Percentiles rank a stretch among this genome's conserved stretches.
phyloP scores from a whole-genome alignment of 2,888 invertebrate genomes.

The Suillia variegata region DNA sequence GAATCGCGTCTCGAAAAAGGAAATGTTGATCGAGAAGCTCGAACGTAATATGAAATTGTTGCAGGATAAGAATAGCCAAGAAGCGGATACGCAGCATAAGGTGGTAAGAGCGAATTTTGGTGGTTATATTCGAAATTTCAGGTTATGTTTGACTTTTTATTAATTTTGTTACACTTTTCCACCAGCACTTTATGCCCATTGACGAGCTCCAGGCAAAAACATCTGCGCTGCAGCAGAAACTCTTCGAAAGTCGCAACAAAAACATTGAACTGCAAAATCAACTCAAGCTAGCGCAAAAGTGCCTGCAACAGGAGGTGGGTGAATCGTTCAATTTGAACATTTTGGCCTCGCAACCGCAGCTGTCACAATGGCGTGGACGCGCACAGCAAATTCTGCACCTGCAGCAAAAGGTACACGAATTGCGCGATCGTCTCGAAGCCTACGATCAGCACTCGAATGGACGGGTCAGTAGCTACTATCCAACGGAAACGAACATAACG shows the following conservation, averaged over 20 bases:
- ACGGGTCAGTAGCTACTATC: conserved; percentile 21
- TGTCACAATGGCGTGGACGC: conserved; percentile 76
- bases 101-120: conserved; percentile 20
- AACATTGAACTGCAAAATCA: conserved; percentile 74
- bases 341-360: conserved; percentile 65
- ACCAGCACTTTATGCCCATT: not conserved
- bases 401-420: conserved; percentile 71
- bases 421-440: conserved; percentile 67
- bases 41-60: conserved; percentile 37
- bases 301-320: conserved; percentile 77
- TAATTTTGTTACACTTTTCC: not conserved
- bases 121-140: not conserved
- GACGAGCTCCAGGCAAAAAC: conserved; percentile 67
- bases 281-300: conserved; percentile 73
- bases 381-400: conserved; percentile 76
- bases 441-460: conserved; percentile 35
- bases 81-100: conserved; percentile 26
- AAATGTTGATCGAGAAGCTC: conserved; percentile 40
- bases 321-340: conserved; percentile 71
- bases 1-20: conserved; percentile 43
- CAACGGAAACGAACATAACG: conserved; percentile 22
- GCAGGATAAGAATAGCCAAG: conserved; percentile 33
- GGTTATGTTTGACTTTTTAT: too few species aligned
- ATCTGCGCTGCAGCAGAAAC: conserved; percentile 63
- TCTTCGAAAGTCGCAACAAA: conserved; percentile 73